Evolutionary conservation across 2,113 vertebrate genomes (phyloP), one percentile per base, ranked within the genome.

Genomic region (Turdus rufiventris): DNA sequence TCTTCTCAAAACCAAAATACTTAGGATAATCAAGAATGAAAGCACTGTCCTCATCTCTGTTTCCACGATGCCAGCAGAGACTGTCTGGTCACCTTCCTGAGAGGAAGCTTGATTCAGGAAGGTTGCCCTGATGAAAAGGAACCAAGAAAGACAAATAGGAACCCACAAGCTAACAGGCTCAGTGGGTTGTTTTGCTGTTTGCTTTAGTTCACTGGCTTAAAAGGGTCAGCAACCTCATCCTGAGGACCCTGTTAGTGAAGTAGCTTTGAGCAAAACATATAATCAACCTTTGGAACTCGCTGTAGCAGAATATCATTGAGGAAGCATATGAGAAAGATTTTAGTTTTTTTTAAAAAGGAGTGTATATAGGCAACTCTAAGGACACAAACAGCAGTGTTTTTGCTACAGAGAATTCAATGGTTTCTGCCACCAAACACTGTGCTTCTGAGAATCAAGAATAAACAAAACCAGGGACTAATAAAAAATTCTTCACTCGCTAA

Each of bases 221-320:
- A 96, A 97, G 85, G 91, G 89, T 93, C 91, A 71, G 81, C 34
- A 77, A 74, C 89, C 72, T 86, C 77, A 79, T 76, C 77, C 60
- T 5, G 3, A 96, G 48, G 83, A 91, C 51, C 77, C 88, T 92
- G 58, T 90, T 92, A 92, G 60, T 91, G 65, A 86, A 92, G 54
- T 78, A 78, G 85, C n/a, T 93, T 97, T 75, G 56, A 89, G 60
- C 50, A 88, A 95, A 94, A 81, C 61, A 82, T 76, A 33, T 58
- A 84, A 97, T 96, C 95, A 96, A 94, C 91, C 68, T 85, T 71
- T 96, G 92, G 68, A 94, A 83, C 54, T 91, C 78, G 29, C 56
- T 79, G 82, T 85, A 93, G 62, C 68, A 91, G 75, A 90, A 94
- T 96, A 94, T 84, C 72, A 93, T 90, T 94, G 93, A 89, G 63